Conservation (phyloP, 2,113 vertebrate species). For the Cebus imitator region DNA sequence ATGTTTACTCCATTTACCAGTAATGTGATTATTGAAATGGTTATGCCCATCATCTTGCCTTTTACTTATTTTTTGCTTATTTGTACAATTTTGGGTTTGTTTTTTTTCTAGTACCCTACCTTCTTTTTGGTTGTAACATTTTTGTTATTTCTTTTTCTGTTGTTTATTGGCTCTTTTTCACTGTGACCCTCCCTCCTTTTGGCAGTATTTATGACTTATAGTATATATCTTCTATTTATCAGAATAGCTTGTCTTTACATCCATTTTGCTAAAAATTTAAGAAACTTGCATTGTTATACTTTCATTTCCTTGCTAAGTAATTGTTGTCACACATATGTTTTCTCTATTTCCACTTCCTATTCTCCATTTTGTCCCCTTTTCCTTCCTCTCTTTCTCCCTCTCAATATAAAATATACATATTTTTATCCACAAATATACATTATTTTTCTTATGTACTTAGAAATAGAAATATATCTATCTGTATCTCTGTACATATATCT, state of each 20-base stretch:
- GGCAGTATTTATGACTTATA: background rate
- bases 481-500: background rate
- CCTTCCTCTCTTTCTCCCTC: background rate
- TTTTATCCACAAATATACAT: background rate
- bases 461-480: background rate
- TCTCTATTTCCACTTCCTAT: background rate
- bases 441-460: background rate
- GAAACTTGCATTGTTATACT: background rate
- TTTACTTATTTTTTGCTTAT: background rate
- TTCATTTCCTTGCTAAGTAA: background rate
- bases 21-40: background rate
- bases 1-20: background rate
- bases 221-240: background rate
- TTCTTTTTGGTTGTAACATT: background rate
- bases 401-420: background rate
- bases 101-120: background rate
- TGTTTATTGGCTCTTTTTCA: background rate
- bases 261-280: background rate
- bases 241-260: background rate
- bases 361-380: background rate
- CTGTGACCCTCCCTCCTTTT: background rate
- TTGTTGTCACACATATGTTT: background rate
- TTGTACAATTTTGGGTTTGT: background rate
- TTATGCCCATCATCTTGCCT: background rate
- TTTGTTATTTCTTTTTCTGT: slow-evolving; percentile 12